These are phyloP conservation scores for Ormyrus thymus DNA, from an alignment of 2,888 invertebrate species.

Conservation along the genomic window DNA sequence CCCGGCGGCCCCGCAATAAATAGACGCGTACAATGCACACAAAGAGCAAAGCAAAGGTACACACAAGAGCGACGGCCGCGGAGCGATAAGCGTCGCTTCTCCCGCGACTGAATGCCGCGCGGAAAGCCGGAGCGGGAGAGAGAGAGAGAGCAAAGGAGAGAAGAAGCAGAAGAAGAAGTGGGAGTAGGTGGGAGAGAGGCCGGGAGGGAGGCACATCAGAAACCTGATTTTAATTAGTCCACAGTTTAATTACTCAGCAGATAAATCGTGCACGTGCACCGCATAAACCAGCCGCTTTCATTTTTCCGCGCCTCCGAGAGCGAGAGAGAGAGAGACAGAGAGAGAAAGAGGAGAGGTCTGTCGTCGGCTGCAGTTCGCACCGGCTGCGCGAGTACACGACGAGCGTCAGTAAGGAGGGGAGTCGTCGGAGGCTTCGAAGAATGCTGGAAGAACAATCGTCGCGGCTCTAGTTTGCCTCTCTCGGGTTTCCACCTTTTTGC, in stretches of 20 bases:
- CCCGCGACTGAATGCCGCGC: neutral
- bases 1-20: constrained; percentile 6
- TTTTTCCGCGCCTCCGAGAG: constrained; percentile 67
- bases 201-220: constrained; percentile 70
- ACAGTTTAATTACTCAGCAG: constrained; percentile 75
- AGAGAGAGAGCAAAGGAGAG: constrained; percentile 46
- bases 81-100: neutral
- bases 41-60: constrained; percentile 40
- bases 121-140: constrained; percentile 18
- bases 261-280: constrained; percentile 76
- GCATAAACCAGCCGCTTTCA: constrained; percentile 75
- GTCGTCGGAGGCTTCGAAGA: constrained; percentile 60
- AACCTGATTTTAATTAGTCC: constrained; percentile 76
- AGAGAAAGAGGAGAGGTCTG: constrained; percentile 39
- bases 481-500: constrained; percentile 12
- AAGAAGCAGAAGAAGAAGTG: constrained; percentile 42
- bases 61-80: constrained; percentile 19
- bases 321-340: constrained; percentile 21
- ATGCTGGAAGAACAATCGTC: constrained; percentile 66
- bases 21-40: constrained; percentile 17
- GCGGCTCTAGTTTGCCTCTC: constrained; percentile 10
- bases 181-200: constrained; percentile 44
- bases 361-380: constrained; percentile 45
- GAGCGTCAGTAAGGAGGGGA: constrained; percentile 51
- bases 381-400: constrained; percentile 26